Evolutionary conservation across 1,140 invertebrate genomes (phyloP).

Genomic region (Ericerus pela): DNA sequence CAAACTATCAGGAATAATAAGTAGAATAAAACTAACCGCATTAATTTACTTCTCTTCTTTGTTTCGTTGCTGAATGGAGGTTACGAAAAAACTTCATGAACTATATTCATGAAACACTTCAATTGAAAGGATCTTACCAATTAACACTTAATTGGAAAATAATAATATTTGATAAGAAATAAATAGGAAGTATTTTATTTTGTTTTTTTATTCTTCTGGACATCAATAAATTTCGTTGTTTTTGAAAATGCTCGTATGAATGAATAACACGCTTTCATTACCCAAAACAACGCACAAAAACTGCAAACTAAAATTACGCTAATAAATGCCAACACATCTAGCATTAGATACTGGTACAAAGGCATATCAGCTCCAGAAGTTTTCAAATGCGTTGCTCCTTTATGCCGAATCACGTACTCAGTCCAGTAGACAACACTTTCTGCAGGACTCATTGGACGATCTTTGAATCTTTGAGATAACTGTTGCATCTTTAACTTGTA

Average conservation of each 20-base stretch:
- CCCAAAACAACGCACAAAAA: not conserved
- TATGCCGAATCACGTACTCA: constrained; percentile 36
- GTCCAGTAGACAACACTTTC: constrained; percentile 42
- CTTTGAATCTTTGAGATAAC: constrained; percentile 26
- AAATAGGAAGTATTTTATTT: not conserved
- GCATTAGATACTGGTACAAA: not conserved
- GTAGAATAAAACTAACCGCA: no score
- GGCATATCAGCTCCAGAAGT: not conserved
- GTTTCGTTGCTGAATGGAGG: no score
- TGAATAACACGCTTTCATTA: not conserved
- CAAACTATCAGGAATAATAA: no score
- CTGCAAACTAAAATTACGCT: not conserved
- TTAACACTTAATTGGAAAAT: not conserved
- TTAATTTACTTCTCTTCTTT: no score
- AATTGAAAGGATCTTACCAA: no score
- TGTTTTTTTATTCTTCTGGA: not conserved
- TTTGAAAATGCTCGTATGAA: not conserved
- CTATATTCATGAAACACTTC: no score
- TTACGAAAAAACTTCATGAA: no score
- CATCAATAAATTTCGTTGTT: not conserved
- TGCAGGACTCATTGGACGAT: constrained; percentile 35
- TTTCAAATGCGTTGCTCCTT: constrained; percentile 24
- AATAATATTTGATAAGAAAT: not conserved
- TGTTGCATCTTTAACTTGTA: no score
- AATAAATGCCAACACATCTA: constrained; percentile 6